Percentiles rank a stretch among this genome's conserved stretches.
phyloP scores from a whole-genome alignment of 2,113 vertebrate species.

The Equus przewalskii region DNA sequence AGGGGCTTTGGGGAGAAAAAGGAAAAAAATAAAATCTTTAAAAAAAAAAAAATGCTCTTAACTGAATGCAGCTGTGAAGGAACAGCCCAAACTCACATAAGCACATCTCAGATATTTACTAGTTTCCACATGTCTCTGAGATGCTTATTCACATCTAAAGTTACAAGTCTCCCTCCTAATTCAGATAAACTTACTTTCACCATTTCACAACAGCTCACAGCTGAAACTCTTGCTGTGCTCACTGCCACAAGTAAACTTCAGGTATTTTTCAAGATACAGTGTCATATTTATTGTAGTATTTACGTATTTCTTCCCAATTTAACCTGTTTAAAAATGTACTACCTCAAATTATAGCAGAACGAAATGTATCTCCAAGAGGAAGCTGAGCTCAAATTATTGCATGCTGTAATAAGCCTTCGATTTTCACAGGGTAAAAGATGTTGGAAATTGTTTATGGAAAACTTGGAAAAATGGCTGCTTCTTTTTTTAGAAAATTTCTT shows the following conservation, averaged over 20 bases:
- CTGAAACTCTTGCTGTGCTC: neutral
- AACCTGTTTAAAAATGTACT: neutral
- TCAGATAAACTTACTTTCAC: neutral
- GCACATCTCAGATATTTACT: neutral
- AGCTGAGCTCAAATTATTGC: conserved; percentile 58
- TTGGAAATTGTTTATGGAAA: neutral
- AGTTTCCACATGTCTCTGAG: neutral
- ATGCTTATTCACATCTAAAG: neutral
- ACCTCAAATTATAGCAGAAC: neutral
- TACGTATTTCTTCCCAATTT: neutral
- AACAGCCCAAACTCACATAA: neutral
- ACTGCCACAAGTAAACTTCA: neutral
- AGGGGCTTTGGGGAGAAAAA: no score
- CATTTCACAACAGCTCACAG: neutral
- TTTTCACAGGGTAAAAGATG: conserved; percentile 14
- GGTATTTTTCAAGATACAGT: neutral
- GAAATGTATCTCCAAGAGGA: neutral
- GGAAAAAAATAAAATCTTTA: no score
- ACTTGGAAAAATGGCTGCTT: conserved; percentile 3
- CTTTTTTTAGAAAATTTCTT: neutral
- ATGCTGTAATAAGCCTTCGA: neutral
- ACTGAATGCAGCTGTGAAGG: neutral
- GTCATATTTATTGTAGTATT: neutral
- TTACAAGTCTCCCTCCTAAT: neutral
- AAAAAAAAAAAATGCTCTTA: neutral